Conservation (phyloP, 2,888 invertebrate species). For the Eulithis testata region DNA sequence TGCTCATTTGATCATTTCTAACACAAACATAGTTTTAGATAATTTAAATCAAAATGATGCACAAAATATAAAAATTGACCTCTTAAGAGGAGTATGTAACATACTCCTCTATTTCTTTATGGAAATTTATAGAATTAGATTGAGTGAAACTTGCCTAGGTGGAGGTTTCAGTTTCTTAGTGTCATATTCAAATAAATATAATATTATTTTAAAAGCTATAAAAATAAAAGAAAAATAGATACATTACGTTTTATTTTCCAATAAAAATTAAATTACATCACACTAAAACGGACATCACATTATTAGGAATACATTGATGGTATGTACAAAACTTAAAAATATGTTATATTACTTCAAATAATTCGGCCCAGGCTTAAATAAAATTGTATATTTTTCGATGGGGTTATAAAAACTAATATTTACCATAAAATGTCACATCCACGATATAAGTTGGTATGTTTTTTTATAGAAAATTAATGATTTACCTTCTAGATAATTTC, state of each 20-base stretch:
- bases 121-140: too few relatives aligned
- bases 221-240: constrained; percentile 17
- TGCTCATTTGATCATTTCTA: constrained; percentile 2
- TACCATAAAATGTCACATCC: constrained; percentile 1
- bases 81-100: too few relatives aligned
- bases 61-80: too few relatives aligned
- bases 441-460: background rate
- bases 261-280: constrained; percentile 54
- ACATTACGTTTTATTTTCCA: constrained; percentile 59
- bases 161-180: background rate
- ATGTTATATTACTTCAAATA: background rate
- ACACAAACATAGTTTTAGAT: too few relatives aligned
- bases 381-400: too few relatives aligned
- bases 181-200: background rate
- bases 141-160: constrained; percentile 2
- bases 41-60: too few relatives aligned
- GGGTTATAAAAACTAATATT: too few relatives aligned
- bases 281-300: constrained; percentile 59
- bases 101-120: too few relatives aligned
- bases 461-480: too few relatives aligned
- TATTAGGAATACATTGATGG: constrained; percentile 54
- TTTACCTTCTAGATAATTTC: too few relatives aligned
- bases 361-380: too few relatives aligned
- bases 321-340: constrained; percentile 46
- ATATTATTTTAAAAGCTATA: background rate